phyloP scores from a whole-genome alignment of 2,888 invertebrate species.

The Limenitis camilla region DNA sequence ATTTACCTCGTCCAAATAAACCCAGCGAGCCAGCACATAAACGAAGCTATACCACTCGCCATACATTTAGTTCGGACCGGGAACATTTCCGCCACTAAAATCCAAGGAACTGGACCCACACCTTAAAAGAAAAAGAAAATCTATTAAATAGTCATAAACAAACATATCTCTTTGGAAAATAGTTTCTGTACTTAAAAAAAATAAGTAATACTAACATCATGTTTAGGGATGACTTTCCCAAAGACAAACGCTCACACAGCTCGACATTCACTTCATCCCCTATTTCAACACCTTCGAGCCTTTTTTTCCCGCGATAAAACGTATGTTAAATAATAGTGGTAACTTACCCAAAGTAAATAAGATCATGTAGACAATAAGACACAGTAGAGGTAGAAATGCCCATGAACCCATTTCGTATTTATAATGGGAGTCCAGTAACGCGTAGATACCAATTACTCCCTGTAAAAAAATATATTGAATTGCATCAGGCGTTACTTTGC shows the following conservation, averaged over 20 bases:
- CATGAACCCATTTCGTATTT: constrained; percentile 49
- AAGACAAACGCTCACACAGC: too few relatives aligned
- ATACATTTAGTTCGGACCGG: constrained; percentile 84
- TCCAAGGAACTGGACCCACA: constrained; percentile 87
- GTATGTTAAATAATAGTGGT: background rate
- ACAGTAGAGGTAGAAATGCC: constrained; percentile 57
- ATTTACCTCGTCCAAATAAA: constrained; percentile 81
- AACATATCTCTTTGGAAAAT: background rate
- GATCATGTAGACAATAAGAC: constrained; percentile 62
- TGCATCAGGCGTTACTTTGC: too few relatives aligned
- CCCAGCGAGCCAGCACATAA: constrained; percentile 84
- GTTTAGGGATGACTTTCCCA: background rate
- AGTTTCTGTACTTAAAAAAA: background rate
- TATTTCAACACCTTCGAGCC: too few relatives aligned
- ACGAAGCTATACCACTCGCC: constrained; percentile 83
- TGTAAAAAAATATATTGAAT: constrained; percentile 26
- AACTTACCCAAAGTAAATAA: constrained; percentile 59
- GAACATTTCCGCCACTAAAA: constrained; percentile 88
- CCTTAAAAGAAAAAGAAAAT: constrained; percentile 38
- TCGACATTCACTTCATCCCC: too few relatives aligned
- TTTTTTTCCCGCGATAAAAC: too few relatives aligned
- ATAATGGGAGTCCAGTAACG: constrained; percentile 56
- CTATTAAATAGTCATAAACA: too few relatives aligned
- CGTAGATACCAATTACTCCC: constrained; percentile 62
- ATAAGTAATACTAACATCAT: background rate